Percentiles rank a stretch among this genome's conserved stretches.
Conservation (phyloP, 2,797 vertebrate genomes). For the Buceros bicornis region DNA sequence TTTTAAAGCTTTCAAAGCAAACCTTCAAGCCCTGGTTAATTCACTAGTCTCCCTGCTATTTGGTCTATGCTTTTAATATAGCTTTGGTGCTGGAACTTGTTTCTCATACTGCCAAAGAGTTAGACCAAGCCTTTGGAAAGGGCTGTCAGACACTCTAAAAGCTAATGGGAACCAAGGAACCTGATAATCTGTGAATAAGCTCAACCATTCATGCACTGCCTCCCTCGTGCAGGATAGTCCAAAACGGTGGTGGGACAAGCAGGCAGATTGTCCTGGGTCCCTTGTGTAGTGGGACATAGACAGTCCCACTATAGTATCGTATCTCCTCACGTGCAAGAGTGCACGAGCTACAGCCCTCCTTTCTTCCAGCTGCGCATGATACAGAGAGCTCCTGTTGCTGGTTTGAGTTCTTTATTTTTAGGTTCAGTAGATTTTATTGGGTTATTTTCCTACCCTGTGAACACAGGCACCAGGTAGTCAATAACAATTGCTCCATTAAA, state of each 20-base stretch:
- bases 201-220: background rate
- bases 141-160: background rate
- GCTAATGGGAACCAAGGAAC: background rate
- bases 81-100: background rate
- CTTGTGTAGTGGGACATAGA: background rate
- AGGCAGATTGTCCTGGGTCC: background rate
- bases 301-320: background rate
- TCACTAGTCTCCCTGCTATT: background rate
- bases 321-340: background rate
- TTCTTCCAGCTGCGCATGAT: constrained; percentile 10
- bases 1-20: background rate
- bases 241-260: background rate
- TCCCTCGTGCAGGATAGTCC: background rate
- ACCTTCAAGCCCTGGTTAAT: background rate
- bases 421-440: constrained; percentile 37
- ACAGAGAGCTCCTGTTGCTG: constrained; percentile 11
- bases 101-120: background rate
- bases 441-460: constrained; percentile 43
- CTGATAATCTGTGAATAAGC: background rate
- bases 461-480: constrained; percentile 32
- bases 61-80: background rate
- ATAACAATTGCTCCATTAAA: constrained; percentile 21
- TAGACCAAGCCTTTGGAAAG: background rate
- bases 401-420: constrained; percentile 45
- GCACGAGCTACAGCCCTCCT: background rate